Evolutionary conservation across 2,888 invertebrate genomes (phyloP).

Genomic region (Eulithis prunata): DNA sequence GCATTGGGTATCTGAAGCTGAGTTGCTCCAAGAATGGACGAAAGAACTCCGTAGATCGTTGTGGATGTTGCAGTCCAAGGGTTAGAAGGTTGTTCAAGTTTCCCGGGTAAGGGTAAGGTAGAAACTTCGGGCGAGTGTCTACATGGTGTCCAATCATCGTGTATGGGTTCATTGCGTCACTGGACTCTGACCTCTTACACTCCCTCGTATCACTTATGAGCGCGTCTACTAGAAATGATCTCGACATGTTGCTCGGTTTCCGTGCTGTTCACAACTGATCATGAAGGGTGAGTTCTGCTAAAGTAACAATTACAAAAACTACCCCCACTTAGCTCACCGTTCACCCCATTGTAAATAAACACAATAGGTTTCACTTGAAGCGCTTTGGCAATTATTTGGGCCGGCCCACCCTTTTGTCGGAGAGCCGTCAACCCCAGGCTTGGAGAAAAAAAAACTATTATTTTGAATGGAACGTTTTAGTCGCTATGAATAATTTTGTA

Average conservation of each 20-base stretch:
- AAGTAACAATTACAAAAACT: slow-evolving; percentile 83
- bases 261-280: slow-evolving; percentile 67
- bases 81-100: slow-evolving; percentile 87
- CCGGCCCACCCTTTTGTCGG: slow-evolving; percentile 83
- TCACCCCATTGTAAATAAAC: slow-evolving; percentile 80
- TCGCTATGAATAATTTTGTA: slow-evolving; percentile 83
- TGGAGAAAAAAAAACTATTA: slow-evolving; percentile 69
- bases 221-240: slow-evolving; percentile 92
- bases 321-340: slow-evolving; percentile 81
- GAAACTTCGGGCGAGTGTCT: slow-evolving; percentile 74
- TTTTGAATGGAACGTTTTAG: slow-evolving; percentile 80
- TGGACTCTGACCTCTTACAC: slow-evolving; percentile 65
- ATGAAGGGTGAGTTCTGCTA: slow-evolving; percentile 63
- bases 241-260: slow-evolving; percentile 85
- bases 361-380: slow-evolving; percentile 82
- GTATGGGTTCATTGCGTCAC: slow-evolving; percentile 72
- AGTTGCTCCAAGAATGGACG: slow-evolving; percentile 77
- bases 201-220: slow-evolving; percentile 87
- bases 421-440: slow-evolving; percentile 77
- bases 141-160: slow-evolving; percentile 67
- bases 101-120: slow-evolving; percentile 86
- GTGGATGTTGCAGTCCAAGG: slow-evolving; percentile 84
- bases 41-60: slow-evolving; percentile 76
- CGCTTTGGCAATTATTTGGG: slow-evolving; percentile 84
- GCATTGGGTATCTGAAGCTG: slow-evolving; percentile 71